These are phyloP conservation scores for Dufourea novaeangliae DNA, from an alignment of 1,140 invertebrate species.

Conservation along the genomic window DNA sequence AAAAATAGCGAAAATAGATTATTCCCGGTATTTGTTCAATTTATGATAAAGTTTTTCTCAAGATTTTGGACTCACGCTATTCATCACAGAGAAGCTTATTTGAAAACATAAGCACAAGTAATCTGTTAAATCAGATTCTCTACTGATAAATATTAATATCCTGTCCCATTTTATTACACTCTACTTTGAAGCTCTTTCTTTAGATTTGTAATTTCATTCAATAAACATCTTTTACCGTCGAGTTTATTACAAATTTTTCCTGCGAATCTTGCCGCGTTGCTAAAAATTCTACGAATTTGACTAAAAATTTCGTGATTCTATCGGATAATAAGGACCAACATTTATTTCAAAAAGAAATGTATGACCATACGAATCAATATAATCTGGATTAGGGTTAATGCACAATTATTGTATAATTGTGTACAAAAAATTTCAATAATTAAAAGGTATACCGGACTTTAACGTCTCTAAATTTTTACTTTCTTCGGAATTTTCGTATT, in stretches of 20 bases:
- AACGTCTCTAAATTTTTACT: background rate
- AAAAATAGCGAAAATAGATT: too few relatives aligned
- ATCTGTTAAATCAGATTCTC: too few relatives aligned
- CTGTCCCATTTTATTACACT: background rate
- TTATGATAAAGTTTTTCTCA: too few relatives aligned
- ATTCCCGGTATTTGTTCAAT: too few relatives aligned
- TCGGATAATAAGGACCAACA: too few relatives aligned
- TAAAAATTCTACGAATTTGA: background rate
- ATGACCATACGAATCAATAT: background rate
- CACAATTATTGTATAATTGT: background rate
- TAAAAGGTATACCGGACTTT: background rate
- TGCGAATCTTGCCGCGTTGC: background rate
- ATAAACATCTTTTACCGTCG: background rate
- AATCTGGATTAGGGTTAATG: background rate
- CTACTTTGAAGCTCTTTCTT: background rate
- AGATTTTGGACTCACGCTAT: too few relatives aligned
- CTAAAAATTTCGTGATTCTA: background rate
- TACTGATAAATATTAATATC: too few relatives aligned
- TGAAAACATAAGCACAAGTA: too few relatives aligned
- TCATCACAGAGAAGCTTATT: too few relatives aligned
- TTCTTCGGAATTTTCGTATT: too few relatives aligned
- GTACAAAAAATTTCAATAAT: background rate
- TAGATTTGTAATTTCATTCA: background rate
- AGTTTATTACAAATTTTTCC: background rate
- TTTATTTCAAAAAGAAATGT: too few relatives aligned